phyloP scores from a whole-genome alignment of 2,113 vertebrate species.

The Prolemur simus region DNA sequence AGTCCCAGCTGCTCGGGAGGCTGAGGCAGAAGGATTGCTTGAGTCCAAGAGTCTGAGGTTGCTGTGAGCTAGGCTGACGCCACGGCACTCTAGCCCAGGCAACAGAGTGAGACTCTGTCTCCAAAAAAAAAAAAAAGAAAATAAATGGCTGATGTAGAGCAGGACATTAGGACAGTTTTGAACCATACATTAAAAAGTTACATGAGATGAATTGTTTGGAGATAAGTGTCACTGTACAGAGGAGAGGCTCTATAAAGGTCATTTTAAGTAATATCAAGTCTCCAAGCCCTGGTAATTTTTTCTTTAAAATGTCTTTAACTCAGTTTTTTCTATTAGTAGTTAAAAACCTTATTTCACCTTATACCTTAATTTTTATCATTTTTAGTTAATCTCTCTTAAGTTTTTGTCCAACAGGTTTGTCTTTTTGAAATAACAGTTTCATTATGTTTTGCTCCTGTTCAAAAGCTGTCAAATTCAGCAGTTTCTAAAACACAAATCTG shows the following conservation, averaged over 20 bases:
- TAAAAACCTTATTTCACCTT: background rate
- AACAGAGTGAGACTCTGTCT: too few relatives aligned
- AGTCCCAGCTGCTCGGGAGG: too few relatives aligned
- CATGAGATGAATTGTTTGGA: background rate
- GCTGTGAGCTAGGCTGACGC: too few relatives aligned
- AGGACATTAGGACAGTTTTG: background rate
- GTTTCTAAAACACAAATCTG: constrained; percentile 10
- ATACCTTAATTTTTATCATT: background rate
- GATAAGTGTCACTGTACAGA: background rate
- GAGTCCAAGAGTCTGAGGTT: too few relatives aligned
- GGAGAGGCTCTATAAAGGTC: background rate
- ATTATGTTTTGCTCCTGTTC: constrained; percentile 1
- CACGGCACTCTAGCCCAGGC: too few relatives aligned
- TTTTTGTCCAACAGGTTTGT: background rate
- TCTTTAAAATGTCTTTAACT: constrained; percentile 22
- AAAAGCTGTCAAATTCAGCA: constrained; percentile 6
- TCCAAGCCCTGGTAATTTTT: background rate
- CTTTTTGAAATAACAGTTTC: background rate
- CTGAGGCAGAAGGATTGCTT: too few relatives aligned
- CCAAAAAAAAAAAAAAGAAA: too few relatives aligned
- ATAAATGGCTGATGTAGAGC: background rate
- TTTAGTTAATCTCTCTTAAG: background rate
- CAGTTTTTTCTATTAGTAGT: background rate
- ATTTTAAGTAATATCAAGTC: background rate
- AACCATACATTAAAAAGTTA: background rate